A percentile compares a stretch with the other conserved stretches of the same genome.
These are phyloP conservation scores for Patiria miniata DNA, from an alignment of 35 echinoderm and acorn worm genomes.

Conservation along the genomic window DNA sequence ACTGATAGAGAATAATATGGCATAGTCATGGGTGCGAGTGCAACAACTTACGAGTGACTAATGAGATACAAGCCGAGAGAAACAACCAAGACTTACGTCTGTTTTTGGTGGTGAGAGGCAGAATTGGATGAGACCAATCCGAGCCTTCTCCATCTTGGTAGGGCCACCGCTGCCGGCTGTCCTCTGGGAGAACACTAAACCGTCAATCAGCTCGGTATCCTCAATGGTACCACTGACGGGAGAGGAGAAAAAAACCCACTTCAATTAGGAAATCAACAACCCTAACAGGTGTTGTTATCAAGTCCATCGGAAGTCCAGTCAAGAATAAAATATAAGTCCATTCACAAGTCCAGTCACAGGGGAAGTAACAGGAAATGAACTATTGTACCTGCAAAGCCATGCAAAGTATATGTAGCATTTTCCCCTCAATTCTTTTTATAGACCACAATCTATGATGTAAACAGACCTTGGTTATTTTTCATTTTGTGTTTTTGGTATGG, in stretches of 20 bases:
- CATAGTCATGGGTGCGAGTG: too few species aligned
- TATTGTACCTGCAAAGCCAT: too few species aligned
- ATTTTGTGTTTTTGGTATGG: too few species aligned
- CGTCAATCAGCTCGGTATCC: slow-evolving; percentile 88
- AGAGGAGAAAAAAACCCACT: neutral
- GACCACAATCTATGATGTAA: too few species aligned
- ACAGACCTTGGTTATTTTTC: too few species aligned
- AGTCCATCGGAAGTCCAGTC: neutral
- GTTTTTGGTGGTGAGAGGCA: slow-evolving; percentile 94
- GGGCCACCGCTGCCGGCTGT: slow-evolving; percentile 66
- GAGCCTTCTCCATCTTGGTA: slow-evolving; percentile 85
- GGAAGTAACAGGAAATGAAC: too few species aligned
- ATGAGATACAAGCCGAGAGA: too few species aligned
- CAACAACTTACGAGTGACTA: too few species aligned
- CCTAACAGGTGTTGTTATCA: too few species aligned
- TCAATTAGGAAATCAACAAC: neutral
- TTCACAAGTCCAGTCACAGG: neutral
- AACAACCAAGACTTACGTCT: slow-evolving; percentile 68
- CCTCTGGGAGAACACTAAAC: slow-evolving; percentile 86
- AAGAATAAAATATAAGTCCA: neutral
- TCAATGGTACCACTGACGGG: slow-evolving; percentile 83
- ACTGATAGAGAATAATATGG: too few species aligned
- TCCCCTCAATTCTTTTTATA: too few species aligned
- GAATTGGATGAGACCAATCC: slow-evolving; percentile 95
- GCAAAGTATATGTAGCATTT: too few species aligned